Evolutionary conservation across 1,140 invertebrate species (phyloP), one percentile per base, ranked within the genome.

Genomic region (Amyelois transitella): DNA sequence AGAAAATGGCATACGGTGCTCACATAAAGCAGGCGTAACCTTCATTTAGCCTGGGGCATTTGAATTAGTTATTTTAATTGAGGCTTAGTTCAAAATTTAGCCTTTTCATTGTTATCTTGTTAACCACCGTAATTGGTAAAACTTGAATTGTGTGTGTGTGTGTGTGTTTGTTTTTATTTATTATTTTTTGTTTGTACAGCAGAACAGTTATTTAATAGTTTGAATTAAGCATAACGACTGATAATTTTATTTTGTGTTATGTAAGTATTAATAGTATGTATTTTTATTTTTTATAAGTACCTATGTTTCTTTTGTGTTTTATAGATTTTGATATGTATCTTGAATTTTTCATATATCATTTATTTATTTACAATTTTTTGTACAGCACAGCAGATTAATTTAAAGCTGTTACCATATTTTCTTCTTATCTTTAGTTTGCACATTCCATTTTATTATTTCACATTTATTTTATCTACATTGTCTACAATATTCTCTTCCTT

Each of bases 1-100:
- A 92, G 53, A 87, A 91, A 48, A 58, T 93, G 61, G 92, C 92
- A n/a, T 94, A 93, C 68, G 88, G 85, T 49, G 92, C 89, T 55
- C 90, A 93, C 63, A 69, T 69, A 19, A 88, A 88, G 55, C 77
- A 85, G 49, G 72, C 72, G 51, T 86, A 78, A 47, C 52, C 6
- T 19, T 22, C 47, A 10, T 43, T 14, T 52, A 58, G 12, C 55
- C n/a, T n/a, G n/a, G n/a, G n/a, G n/a, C 44, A 55, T 57, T 62
- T 53, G 53, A 48, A 52, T 50, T 50, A 55, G n/a, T 47, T 48
- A 50, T 54, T 28, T 21, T 22, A 8, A 25, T 4, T 38, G 10
- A 38, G 32, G 32, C 32, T 38, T 25, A 52, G 55, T 58, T 48
- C 55, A 43, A 58, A 58, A 58, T 19, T 43, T 44, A 51, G 48